These are phyloP conservation scores for Allolobophora icterica DNA, from an alignment of 2,888 invertebrate species.

Conservation along the genomic window DNA sequence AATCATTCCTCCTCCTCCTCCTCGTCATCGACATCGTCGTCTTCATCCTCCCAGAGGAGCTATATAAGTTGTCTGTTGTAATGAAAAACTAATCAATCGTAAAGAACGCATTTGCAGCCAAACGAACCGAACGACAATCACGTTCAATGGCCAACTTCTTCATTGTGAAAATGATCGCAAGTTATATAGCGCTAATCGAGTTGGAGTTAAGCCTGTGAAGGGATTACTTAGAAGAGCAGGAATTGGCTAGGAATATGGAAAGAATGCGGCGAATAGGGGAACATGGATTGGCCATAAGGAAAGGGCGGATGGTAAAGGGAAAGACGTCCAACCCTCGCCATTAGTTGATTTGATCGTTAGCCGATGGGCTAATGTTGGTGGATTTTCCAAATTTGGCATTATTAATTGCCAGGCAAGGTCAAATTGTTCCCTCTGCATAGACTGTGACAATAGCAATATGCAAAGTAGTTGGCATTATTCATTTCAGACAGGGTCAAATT, in stretches of 20 bases:
- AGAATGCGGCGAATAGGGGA: not conserved
- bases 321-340: too few species aligned
- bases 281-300: too few species aligned
- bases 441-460: too few species aligned
- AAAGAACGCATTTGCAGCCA: slow-evolving; percentile 29
- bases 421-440: too few species aligned
- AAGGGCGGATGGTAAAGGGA: too few species aligned
- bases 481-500: too few species aligned
- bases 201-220: not conserved
- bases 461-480: too few species aligned
- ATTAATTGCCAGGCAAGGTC: too few species aligned
- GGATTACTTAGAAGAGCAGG: not conserved
- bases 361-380: too few species aligned
- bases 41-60: slow-evolving; percentile 32
- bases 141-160: not conserved
- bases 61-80: slow-evolving; percentile 32
- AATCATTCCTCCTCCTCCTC: too few species aligned
- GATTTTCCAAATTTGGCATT: too few species aligned
- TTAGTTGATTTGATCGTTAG: too few species aligned
- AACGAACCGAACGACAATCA: not conserved
- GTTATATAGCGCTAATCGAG: not conserved
- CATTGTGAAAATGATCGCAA: not conserved
- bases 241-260: not conserved
- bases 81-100: slow-evolving; percentile 27
- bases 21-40: slow-evolving; percentile 25